Evolutionary conservation across 2,888 invertebrate species (phyloP).

Genomic region (Lepetodrilus schrolli): DNA sequence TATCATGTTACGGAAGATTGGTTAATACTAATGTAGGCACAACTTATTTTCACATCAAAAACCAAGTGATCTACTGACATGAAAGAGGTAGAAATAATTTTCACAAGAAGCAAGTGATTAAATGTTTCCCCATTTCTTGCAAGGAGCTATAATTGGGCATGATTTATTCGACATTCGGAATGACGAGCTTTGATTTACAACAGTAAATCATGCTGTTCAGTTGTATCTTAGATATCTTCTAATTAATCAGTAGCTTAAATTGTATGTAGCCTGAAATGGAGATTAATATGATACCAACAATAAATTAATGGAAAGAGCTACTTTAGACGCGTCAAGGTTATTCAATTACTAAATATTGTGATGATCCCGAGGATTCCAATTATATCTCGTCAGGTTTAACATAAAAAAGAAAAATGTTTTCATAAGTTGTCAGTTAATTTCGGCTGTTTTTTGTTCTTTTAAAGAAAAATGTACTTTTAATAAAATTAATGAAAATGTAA

Average conservation of each 20-base stretch:
- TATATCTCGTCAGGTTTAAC: no score
- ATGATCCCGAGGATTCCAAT: no score
- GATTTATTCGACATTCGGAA: constrained; percentile 1
- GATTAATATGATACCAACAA: neutral
- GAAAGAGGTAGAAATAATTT: constrained; percentile 12
- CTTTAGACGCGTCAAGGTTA: neutral
- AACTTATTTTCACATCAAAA: constrained; percentile 25
- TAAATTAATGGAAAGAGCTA: neutral
- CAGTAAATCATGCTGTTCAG: neutral
- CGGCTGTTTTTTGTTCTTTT: no score
- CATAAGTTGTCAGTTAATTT: no score
- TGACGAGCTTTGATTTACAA: neutral
- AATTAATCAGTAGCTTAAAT: neutral
- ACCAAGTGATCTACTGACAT: neutral
- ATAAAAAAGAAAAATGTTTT: no score
- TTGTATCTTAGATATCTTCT: neutral
- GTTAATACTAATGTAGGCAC: constrained; percentile 15
- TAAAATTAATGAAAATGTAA: no score
- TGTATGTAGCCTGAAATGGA: neutral
- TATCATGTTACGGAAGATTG: constrained; percentile 10
- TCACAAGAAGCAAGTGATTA: constrained; percentile 15
- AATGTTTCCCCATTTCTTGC: neutral
- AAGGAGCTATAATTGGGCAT: neutral
- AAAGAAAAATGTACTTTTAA: no score
- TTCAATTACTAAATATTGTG: no score